A percentile compares a stretch with the other conserved stretches of the same genome.
Evolutionary conservation across 2,797 vertebrate species (phyloP).

Genomic region (Galaxias olidus): DNA sequence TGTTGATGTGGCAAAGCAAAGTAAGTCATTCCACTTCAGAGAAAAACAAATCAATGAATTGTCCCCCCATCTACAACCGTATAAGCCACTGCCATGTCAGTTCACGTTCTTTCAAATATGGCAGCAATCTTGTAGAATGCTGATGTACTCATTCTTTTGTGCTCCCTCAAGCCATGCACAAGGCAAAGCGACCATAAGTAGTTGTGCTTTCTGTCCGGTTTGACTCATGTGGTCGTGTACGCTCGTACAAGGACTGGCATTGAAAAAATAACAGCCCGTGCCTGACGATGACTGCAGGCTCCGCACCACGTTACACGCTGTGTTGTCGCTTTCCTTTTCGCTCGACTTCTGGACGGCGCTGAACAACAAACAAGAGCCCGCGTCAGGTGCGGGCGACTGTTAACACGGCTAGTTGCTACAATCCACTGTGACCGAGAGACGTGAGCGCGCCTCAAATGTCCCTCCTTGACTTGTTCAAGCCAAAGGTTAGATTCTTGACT

Average conservation of each 20-base stretch:
- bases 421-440: conserved; percentile 53
- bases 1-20: too few species aligned
- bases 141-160: too few species aligned
- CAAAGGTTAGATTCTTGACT: conserved; percentile 79
- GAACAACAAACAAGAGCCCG: too few species aligned
- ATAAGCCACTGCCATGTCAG: too few species aligned
- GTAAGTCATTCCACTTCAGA: too few species aligned
- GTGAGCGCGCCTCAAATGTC: conserved; percentile 70
- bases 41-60: too few species aligned
- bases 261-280: conserved; percentile 33
- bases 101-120: too few species aligned
- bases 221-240: conserved; percentile 51
- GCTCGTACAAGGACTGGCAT: conserved; percentile 35
- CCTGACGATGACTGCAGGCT: conserved; percentile 43
- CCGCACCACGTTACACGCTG: conserved; percentile 19
- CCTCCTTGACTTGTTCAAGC: conserved; percentile 73
- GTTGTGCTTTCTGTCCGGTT: conserved; percentile 29
- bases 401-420: conserved; percentile 9
- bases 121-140: too few species aligned
- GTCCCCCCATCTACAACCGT: too few species aligned
- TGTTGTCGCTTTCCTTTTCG: conserved; percentile 27
- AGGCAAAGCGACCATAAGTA: too few species aligned
- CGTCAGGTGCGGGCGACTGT: too few species aligned
- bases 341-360: not conserved
- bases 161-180: too few species aligned